phyloP scores from a whole-genome alignment of 2,888 invertebrate genomes.

The Cenopis cana region DNA sequence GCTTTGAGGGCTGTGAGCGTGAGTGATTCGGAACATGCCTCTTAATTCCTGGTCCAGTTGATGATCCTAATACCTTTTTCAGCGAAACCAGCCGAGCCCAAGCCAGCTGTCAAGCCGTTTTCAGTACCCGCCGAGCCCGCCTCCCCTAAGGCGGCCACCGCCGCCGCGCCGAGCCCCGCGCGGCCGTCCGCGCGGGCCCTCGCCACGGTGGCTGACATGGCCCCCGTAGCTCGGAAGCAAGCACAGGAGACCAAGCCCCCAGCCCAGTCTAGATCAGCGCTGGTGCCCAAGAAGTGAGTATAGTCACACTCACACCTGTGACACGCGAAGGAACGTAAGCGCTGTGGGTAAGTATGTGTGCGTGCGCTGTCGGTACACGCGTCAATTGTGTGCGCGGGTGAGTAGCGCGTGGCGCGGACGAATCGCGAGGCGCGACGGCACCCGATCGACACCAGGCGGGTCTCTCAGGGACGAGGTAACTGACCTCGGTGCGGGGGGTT shows the following conservation, averaged over 20 bases:
- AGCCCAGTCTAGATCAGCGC: background rate
- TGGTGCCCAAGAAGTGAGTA: constrained; percentile 64
- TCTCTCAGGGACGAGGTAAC: no score
- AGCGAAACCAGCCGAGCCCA: constrained; percentile 5
- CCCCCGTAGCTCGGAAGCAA: background rate
- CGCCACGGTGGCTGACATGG: background rate
- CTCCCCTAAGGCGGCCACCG: background rate
- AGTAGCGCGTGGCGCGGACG: no score
- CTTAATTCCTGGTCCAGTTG: background rate
- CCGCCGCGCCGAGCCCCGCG: background rate
- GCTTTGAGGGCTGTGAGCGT: no score
- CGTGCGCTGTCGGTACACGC: no score
- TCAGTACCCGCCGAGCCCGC: background rate
- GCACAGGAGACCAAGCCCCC: background rate
- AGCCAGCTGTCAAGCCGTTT: background rate
- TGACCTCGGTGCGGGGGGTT: no score
- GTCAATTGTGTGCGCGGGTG: no score
- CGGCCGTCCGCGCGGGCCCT: background rate
- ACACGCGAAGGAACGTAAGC: no score
- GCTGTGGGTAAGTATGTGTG: no score
- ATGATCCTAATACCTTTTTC: background rate
- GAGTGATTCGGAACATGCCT: no score
- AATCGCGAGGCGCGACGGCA: no score
- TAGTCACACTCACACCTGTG: no score
- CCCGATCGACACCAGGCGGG: no score